Conservation (phyloP, 2,888 invertebrate species). For the Ophioninae sp. region DNA sequence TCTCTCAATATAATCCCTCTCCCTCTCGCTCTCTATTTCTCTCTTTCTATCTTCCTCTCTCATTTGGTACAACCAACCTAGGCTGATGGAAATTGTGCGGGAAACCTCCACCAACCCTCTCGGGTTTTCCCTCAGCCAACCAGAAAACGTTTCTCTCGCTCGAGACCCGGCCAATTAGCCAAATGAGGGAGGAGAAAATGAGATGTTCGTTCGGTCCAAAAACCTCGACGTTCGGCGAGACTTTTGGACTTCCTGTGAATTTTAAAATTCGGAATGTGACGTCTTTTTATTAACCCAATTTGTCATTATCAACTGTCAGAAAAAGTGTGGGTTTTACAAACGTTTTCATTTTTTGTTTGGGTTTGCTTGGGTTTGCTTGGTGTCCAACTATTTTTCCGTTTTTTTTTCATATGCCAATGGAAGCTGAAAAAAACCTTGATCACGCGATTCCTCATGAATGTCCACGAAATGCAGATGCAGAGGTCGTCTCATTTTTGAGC, state of each 20-base stretch:
- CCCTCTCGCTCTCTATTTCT: neutral
- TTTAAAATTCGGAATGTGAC: too few species aligned
- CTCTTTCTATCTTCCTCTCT: slow-evolving; percentile 5
- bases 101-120: slow-evolving; percentile 64
- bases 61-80: neutral
- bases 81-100: slow-evolving; percentile 64
- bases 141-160: slow-evolving; percentile 53
- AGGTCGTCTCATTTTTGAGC: slow-evolving; percentile 12
- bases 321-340: too few species aligned
- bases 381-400: too few species aligned
- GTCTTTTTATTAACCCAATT: too few species aligned
- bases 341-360: too few species aligned
- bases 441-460: too few species aligned
- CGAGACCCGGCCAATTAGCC: neutral
- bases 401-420: too few species aligned
- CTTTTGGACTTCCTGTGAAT: neutral
- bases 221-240: neutral
- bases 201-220: neutral
- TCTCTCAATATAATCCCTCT: slow-evolving; percentile 25
- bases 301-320: too few species aligned
- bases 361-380: too few species aligned
- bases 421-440: too few species aligned
- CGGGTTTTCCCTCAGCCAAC: slow-evolving; percentile 56
- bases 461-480: slow-evolving; percentile 10
- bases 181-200: slow-evolving; percentile 28